Evolutionary conservation across 2,888 invertebrate species (phyloP).

Genomic region (Cephus spinipes): DNA sequence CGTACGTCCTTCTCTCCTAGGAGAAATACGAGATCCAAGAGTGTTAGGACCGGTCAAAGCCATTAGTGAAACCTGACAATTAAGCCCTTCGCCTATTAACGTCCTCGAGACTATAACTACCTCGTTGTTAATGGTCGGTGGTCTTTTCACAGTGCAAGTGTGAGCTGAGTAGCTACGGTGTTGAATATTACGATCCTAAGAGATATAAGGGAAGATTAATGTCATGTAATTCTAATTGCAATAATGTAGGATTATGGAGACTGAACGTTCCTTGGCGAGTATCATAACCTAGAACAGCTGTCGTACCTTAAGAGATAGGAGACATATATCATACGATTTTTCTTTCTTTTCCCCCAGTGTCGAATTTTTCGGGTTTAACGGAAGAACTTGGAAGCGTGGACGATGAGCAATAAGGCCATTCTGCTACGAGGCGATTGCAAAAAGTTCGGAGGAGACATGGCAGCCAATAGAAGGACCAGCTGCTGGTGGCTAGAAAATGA

Average conservation of each 20-base stretch:
- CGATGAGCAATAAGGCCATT: neutral
- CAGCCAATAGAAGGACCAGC: neutral
- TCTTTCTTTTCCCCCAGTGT: neutral
- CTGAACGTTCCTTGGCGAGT: neutral
- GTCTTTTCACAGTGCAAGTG: neutral
- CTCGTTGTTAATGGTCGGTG: neutral
- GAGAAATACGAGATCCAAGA: neutral
- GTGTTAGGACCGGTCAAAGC: constrained; percentile 2
- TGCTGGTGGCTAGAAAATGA: neutral
- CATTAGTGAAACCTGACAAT: constrained; percentile 4
- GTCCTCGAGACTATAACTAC: neutral
- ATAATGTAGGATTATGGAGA: neutral
- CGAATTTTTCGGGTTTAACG: neutral
- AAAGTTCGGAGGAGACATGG: neutral
- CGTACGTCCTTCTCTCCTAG: neutral
- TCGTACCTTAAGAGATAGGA: neutral
- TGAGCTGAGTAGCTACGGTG: neutral
- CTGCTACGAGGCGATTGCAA: neutral
- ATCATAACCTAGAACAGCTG: neutral
- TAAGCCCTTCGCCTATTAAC: neutral
- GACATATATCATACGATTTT: neutral
- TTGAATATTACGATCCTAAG: neutral
- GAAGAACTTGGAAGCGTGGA: neutral
- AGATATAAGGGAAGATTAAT: neutral
- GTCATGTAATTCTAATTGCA: neutral